Evolutionary conservation across 1,140 invertebrate species (phyloP), one percentile per base, ranked within the genome.

Genomic region (Leptoteleia sp.): DNA sequence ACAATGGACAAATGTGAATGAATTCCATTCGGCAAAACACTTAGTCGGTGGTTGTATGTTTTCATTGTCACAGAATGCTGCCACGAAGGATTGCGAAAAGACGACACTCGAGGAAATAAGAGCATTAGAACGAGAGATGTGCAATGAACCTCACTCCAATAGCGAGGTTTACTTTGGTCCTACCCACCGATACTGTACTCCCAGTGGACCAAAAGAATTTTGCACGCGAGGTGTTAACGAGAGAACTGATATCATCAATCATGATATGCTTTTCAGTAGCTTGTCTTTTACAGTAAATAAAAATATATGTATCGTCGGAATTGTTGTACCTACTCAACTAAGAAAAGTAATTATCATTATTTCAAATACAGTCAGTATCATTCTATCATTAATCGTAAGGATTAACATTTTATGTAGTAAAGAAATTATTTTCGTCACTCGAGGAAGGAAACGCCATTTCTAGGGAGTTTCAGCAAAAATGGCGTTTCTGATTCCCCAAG

Each of bases 221-320:
- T 95, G 94, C 82, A 89, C 91, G 59, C 90, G 94, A 40, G 88
- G 91, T 27, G 87, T 94, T 7, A 83, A 92, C 19, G 90, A 91
- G 40, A 90, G 92, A 81, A 92, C 92, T 0, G 92, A 94, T 79
- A 93, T 93, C 75, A 87, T 93, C 55, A 95, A 95, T 82, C 91
- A 91, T 1, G 92, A 92, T 59, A 93, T 93, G 7, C 90, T 95
- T 15, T 94, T 95, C 82, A 94, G 93, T 78, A 93, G 92, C 8
- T 90, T 95, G 3, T 94, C 93, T 1, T 95, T 95, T 82, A 92
- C 92, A 80, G 94, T 94, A 1, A 93, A 95, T 82, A 93, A 92
- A 83, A 94, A 94, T 84, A 93, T 95, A 78, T 94, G 93, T 81
- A 90, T 96, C 22, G 89, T 93, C 27, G 93, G 93, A 8, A 91